Evolutionary conservation across 2,113 vertebrate genomes (phyloP), one percentile per base, ranked within the genome.

Genomic region (Limanda limanda): DNA sequence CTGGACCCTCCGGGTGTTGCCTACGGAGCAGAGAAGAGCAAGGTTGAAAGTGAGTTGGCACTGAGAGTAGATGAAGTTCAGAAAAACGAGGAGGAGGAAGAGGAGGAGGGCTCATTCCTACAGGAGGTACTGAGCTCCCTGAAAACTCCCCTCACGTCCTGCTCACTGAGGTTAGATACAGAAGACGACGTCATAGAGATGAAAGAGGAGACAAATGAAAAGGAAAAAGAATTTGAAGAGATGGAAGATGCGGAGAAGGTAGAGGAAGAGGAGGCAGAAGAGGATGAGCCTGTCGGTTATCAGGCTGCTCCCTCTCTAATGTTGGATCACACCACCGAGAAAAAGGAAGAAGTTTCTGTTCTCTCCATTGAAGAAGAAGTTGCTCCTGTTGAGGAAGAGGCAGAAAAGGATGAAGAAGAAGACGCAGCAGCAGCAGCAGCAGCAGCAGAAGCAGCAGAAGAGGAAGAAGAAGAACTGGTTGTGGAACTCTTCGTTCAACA

Each of bases 61-160:
- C 48, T 77, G 5, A 74, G 12, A 52, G 64, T 5, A 57, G 79
- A 76, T 40, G 83, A 1, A 24, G 35, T 74, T 1, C 59, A 56
- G 4, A 71, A 76, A 6, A 47, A 7, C 9, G 40, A 42, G 2
- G 77, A 78, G 24, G 81, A 85, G 70, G 91, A 91, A 56, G 73
- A 79, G 24, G 81, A 85, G 70, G 91, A 91, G 58, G 71, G 91
- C 47, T 94, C 94, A 3, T 78, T 95, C 65, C 82, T 94, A 40
- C 83, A 93, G 78, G 94, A 95, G 81, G 93, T 94, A 13, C 87
- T 94, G 69, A 94, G 82, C 78, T 95, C 94, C 48, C 66, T 94
- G 37, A 93, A 92, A 81, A 82, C 86, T 2, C 94, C 94, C 2
- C 83, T 94, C 0, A 45, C 42, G 0, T 83, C 91, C 18, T 42